Evolutionary conservation across 2,797 vertebrate species (phyloP), one percentile per base, ranked within the genome.

Genomic region (Eptatretus atami): DNA sequence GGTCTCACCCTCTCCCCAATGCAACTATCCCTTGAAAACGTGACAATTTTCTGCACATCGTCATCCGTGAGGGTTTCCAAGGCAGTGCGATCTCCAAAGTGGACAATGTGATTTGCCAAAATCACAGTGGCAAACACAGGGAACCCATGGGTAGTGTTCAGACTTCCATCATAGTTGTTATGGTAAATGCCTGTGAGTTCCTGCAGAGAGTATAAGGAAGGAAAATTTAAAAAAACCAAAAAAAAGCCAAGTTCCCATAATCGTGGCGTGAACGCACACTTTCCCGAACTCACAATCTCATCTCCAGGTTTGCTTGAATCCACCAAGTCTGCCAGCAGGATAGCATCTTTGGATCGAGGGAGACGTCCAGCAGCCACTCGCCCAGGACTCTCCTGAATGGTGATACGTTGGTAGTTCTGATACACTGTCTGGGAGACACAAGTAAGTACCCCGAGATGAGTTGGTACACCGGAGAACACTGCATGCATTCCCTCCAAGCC

Each of bases 401-500:
- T 86, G 77, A 98, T 87, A 63, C 87, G 79, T 75, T 98, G 92
- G 65, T 95, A 98, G 76, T 98, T 98, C 75, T 95, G 92, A 68
- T 98, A 98, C 53, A 98, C 75, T 0, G 92, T 98, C 92, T 98
- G 75, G 3, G 65, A 5, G 9, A 44, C 31, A 44, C 31, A 44
- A 44, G 31, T 5, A 44, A 44, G 31, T 5, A 44, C 31, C 31
- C 31, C 31, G 3, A 4, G 31, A 44, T 44, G 31, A 44, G 31
- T 4, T 44, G 31, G 31, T 44, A 4, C 31, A 44, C 31, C 1
- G 4, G 4, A 44, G 31, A 44, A 44, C 31, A 4, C 31, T 5
- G 4, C 31, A 4, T 19, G 2, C 31, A 4, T 44, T 44, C 31
- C 31, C 31, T 44, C 31, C 31, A 44, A 44, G 31, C 31, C 31